A percentile compares a stretch with the other conserved stretches of the same genome.
Conservation (phyloP, 1,140 invertebrate genomes). For the Eumaeus atala region DNA sequence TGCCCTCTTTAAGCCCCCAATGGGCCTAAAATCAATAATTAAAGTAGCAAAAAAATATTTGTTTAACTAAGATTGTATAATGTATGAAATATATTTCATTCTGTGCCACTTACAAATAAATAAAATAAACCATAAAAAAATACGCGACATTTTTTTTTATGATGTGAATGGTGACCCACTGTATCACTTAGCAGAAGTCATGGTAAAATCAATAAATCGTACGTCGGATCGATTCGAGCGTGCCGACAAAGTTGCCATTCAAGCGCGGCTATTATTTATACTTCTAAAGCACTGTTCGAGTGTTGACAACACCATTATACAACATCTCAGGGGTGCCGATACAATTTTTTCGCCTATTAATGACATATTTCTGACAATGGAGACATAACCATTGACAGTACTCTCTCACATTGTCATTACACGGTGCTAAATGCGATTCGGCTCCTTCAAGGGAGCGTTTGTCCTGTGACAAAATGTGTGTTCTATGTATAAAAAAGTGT, state of each 20-base stretch:
- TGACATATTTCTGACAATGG: slow-evolving; percentile 61
- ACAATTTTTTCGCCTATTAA: slow-evolving; percentile 56
- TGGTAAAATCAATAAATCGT: slow-evolving; percentile 54
- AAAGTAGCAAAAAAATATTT: too few species aligned
- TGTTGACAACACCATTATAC: slow-evolving; percentile 69
- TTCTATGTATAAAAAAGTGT: slow-evolving; percentile 19
- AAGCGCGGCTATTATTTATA: slow-evolving; percentile 62
- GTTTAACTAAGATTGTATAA: too few species aligned
- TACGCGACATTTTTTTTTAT: too few species aligned
- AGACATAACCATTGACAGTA: slow-evolving; percentile 61
- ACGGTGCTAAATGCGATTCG: slow-evolving; percentile 51
- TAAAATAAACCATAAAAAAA: too few species aligned
- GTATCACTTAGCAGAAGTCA: slow-evolving; percentile 22
- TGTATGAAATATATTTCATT: too few species aligned
- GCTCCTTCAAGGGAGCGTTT: slow-evolving; percentile 23
- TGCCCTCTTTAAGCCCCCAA: too few species aligned
- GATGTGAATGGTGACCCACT: slow-evolving; percentile 5
- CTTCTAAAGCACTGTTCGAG: slow-evolving; percentile 52
- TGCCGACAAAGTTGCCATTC: slow-evolving; percentile 54
- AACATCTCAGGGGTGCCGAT: slow-evolving; percentile 58
- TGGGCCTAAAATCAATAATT: too few species aligned
- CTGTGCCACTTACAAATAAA: too few species aligned
- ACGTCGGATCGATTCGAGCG: slow-evolving; percentile 37
- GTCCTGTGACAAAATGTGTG: slow-evolving; percentile 7
- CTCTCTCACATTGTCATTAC: slow-evolving; percentile 63